Conservation (phyloP, 37 sponge, comb jelly and placozoan genomes). For the Chondrilla cf. caribensis region DNA sequence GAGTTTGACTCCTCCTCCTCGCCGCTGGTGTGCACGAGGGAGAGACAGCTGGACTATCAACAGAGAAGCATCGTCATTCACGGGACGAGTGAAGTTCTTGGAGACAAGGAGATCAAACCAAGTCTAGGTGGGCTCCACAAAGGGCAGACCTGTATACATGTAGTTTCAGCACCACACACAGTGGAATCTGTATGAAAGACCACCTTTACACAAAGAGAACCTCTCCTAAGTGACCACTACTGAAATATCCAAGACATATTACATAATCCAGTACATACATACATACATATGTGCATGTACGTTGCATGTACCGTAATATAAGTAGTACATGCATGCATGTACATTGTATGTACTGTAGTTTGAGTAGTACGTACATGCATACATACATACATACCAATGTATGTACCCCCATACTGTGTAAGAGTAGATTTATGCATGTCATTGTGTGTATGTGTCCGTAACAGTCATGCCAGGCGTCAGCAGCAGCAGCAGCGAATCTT, state of each 20-base stretch:
- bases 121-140: background rate
- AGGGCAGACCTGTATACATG: background rate
- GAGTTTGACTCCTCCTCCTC: constrained; percentile 48
- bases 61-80: constrained; percentile 62
- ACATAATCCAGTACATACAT: too few relatives aligned
- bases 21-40: constrained; percentile 40
- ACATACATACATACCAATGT: too few relatives aligned
- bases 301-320: too few relatives aligned
- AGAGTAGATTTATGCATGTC: background rate
- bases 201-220: background rate
- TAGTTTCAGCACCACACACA: background rate
- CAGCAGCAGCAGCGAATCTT: background rate
- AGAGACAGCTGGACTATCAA: constrained; percentile 52
- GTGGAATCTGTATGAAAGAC: background rate
- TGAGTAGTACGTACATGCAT: too few relatives aligned
- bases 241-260: too few relatives aligned
- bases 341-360: too few relatives aligned
- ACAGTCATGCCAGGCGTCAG: too few relatives aligned
- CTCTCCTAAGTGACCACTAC: too few relatives aligned
- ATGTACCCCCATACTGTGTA: background rate
- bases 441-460: background rate
- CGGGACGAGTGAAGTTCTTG: constrained; percentile 8
- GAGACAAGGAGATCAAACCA: background rate
- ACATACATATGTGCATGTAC: too few relatives aligned
- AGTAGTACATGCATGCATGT: too few relatives aligned